Base-by-base conservation (phyloP, 2,888 invertebrate genomes). In the Thysanoteuthis rhombus region DNA sequence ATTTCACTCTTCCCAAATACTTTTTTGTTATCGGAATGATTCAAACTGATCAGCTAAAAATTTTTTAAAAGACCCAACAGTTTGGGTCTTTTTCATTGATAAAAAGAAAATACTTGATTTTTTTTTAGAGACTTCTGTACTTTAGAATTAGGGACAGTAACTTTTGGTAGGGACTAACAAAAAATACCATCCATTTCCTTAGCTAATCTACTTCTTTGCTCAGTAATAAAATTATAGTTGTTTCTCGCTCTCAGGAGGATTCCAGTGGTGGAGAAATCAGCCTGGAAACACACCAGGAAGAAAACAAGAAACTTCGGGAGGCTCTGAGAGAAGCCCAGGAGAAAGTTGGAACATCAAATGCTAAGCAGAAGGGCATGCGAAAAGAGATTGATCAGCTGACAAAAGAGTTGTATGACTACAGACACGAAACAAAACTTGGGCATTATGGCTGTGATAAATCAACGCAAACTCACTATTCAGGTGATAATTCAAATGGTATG, bases 371-470 rank as follows among this genome's bases (percentile, higher is more conserved):
- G 45, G 45, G 16, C n/a, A 92, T 92, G 92, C 92, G 92, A n/a
- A 92, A 40, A 92, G 92, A 92, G 28, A 45, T 92, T 39, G 92
- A 92, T 45, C 10, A n/a, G 16, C 32, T 92, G 45, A 45, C 40
- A 19, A 40, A 40, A 42, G 92, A 92, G 4, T 22, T 92, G 39
- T 92, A 92, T 92, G 45, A 92, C 12, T 92, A 40, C 19, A 38
- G 92, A 40, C 42, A 92, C 32, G 45, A 92, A 1, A 92, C 32
- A 19, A 40, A 45, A 45, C 42, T 32, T n/a, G 19, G 45, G 19
- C 42, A 42, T 92, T 45, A 92, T 45, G 45, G 92, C 92, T 92
- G 92, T 92, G 92, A 92, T 42, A 92, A 40, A 45, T 92, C 40
- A n/a, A 92, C 92, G 19, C 92, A 92, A 36, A 92, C 92, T 75